Conservation (phyloP, 2,888 invertebrate species). For the Pollenia amentaria region DNA sequence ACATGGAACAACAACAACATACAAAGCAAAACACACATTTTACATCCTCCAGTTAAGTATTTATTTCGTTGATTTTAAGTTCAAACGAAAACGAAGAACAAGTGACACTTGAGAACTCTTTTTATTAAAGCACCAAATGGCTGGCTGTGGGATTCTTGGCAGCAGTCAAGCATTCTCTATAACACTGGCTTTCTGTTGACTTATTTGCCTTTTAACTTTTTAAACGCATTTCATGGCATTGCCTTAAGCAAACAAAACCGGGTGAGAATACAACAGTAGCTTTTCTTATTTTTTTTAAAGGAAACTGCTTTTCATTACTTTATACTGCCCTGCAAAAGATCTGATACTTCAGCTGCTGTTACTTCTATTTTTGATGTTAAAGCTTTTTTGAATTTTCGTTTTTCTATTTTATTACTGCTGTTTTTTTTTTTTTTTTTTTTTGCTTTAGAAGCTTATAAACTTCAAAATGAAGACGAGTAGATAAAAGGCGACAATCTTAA, state of each 20-base stretch:
- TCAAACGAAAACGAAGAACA: conserved; percentile 50
- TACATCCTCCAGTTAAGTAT: conserved; percentile 39
- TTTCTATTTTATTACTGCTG: conserved; percentile 33
- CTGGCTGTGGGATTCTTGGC: conserved; percentile 27
- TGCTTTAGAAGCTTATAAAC: conserved; percentile 31
- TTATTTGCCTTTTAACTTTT: conserved; percentile 42
- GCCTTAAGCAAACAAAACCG: conserved; percentile 54
- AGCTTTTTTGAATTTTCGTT: conserved; percentile 1
- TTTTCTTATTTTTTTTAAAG: background rate
- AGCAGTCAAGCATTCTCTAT: background rate
- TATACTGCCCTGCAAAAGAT: background rate
- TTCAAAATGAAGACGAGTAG: conserved; percentile 18
- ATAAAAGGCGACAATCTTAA: conserved; percentile 38
- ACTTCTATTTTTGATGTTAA: background rate
- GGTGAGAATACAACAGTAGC: conserved; percentile 40
- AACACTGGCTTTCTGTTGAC: background rate
- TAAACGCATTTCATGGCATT: conserved; percentile 25
- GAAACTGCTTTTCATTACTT: conserved; percentile 41
- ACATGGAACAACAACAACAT: background rate
- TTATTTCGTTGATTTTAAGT: conserved; percentile 19
- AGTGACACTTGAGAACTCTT: conserved; percentile 67
- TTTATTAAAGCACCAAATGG: conserved; percentile 55
- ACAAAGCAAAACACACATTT: conserved; percentile 6
- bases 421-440: conserved; percentile 27
- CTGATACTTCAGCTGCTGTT: background rate